Conservation (phyloP, 1,140 invertebrate species). For the Diprion similis region DNA sequence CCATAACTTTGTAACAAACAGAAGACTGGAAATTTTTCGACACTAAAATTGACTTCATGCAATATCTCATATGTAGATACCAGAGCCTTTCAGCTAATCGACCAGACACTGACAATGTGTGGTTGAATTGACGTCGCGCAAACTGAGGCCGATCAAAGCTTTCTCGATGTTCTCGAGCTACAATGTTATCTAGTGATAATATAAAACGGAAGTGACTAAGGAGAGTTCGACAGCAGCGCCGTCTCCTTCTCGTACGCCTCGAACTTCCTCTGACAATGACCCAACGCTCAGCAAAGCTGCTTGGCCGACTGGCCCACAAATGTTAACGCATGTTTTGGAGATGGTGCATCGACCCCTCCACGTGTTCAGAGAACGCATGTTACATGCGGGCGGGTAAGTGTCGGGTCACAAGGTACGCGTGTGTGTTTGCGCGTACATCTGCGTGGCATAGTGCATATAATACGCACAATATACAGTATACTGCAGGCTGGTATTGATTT, state of each 20-base stretch:
- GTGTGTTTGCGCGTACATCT: background rate
- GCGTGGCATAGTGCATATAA: too few species aligned
- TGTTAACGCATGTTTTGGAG: constrained; percentile 6
- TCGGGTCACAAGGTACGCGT: background rate
- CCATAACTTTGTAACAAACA: too few species aligned
- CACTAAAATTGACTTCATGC: too few species aligned
- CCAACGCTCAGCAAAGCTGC: background rate
- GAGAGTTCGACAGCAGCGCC: background rate
- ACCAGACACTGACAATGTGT: too few species aligned
- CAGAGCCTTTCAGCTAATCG: too few species aligned
- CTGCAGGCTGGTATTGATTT: background rate
- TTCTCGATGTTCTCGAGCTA: too few species aligned
- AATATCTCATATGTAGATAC: too few species aligned
- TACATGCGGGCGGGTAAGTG: constrained; percentile 4
- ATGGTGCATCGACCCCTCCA: constrained; percentile 6
- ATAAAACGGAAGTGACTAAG: background rate
- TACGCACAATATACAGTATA: background rate
- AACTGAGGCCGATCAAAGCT: too few species aligned
- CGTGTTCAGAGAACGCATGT: constrained; percentile 7
- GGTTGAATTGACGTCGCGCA: too few species aligned
- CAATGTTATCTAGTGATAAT: background rate
- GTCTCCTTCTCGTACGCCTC: background rate
- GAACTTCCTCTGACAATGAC: constrained; percentile 7
- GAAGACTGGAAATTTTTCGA: too few species aligned
- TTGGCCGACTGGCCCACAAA: constrained; percentile 3